Evolutionary conservation across 2,888 invertebrate genomes (phyloP), one percentile per base, ranked within the genome.

Genomic region (Mystacides longicornis): DNA sequence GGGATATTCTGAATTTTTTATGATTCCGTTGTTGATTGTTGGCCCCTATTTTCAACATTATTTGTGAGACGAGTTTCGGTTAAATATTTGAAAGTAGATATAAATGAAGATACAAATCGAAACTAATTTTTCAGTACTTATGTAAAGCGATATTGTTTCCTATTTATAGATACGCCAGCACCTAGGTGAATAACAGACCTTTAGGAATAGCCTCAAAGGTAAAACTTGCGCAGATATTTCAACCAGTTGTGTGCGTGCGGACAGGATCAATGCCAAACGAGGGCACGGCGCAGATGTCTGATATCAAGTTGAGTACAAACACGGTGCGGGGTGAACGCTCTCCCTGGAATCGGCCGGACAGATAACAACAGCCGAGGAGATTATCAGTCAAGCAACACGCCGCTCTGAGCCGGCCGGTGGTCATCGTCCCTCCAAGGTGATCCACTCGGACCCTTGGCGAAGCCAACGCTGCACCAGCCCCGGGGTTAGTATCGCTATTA

Each of bases 391-490:
- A 16, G n/a, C 37, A 23, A 23, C 46, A 37, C 14, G 16, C 37
- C 16, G 14, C 14, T n/a, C 37, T 14, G 20, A 7, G 42, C 42
- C 22, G n/a, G 37, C 16, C 14, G 37, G 43, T 51, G 56, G 56
- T 56, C 56, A 52, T 46, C 52, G 56, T 42, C 56, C 56, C 43
- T 27, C 56, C 51, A 56, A 56, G 56, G 56, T 45, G 52, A 56
- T 33, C 56, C 52, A 52, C 52, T 56, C 7, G 16, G 37, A 14
- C 11, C 49, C 49, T 45, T 27, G 52, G 45, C 45, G 46, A 16
- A n/a, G 51, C 27, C 19, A 23, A 20, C 9, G 50, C 23, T 27
- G 19, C 37, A 37, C 37, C 18, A 23, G 27, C 46, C 46, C 19
- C 19, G 52, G 46, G 23, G 23, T 19, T n/a, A 23, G 7, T 49